phyloP scores from a whole-genome alignment of 2,797 vertebrate species.

The Carduelis carduelis region DNA sequence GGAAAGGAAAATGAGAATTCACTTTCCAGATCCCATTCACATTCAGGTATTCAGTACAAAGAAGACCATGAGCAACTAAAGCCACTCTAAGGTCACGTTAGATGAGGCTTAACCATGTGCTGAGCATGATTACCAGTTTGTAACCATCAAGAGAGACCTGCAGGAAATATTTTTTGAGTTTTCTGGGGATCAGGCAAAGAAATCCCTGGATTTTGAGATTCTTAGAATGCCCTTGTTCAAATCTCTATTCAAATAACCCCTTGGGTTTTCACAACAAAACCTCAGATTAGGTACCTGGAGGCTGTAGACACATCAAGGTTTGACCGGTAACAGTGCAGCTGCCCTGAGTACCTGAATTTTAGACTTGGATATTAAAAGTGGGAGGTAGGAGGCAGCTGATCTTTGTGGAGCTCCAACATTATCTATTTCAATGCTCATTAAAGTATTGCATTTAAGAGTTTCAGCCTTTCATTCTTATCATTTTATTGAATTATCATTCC shows the following conservation, averaged over 20 bases:
- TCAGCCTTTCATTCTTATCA: neutral
- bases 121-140: neutral
- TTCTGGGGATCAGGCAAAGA: neutral
- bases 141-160: neutral
- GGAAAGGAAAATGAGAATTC: neutral
- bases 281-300: neutral
- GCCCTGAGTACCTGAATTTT: neutral
- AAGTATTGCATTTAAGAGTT: neutral
- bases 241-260: neutral
- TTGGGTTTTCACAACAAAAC: neutral
- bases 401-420: neutral
- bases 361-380: neutral
- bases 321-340: neutral
- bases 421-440: neutral
- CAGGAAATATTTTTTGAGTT: neutral
- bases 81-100: neutral
- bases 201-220: neutral
- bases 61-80: neutral
- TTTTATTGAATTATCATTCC: neutral
- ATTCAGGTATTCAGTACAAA: neutral
- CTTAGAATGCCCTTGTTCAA: neutral
- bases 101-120: neutral
- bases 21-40: neutral
- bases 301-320: neutral
- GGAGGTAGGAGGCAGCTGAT: neutral